Base-by-base conservation (phyloP, 1,140 invertebrate species). In the Macrobrachium rosenbergii region DNA sequence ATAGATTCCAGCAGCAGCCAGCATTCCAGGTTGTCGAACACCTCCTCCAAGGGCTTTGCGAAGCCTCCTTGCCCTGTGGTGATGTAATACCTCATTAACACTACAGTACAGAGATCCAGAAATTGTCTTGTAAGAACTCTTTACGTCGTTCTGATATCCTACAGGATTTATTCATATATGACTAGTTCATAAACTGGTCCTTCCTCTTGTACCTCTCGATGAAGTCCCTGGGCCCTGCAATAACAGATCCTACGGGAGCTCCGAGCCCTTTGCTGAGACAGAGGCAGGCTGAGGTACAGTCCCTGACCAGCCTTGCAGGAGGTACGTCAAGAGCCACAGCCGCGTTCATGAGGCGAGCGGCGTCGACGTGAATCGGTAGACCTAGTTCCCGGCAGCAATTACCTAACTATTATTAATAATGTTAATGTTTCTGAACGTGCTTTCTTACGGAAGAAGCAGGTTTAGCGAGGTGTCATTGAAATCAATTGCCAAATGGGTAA, bases 11-110 rank as follows among this genome's bases (percentile, higher is more conserved):
- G 97, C 96, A 0, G 97, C 97, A 3, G 98, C 98, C 11, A 99
- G 91, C 45, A 98, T 93, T 11, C 98, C 98, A 28, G 93, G 94
- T 93, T 99, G 98, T 83, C 98, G 93, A 97, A 98, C 97, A 0
- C 95, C 97, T 28, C 98, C 98, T 16, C 98, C 98, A 16, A 99
- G 91, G 72, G 95, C 96, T 92, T 99, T 99, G 16, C 97, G 93
- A 8, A 94, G 90, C 86, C 96, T 94, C 16, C 94, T 93, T 1
- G 96, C 96, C 89, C 96, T 96, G 90, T 16, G 59, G 37, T 17
- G 0, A 23, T 16, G 10, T 8, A 6, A 37, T 37, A 37, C 1
- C 28, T 37, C 28, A 37, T 37, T 3, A 37, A 37, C 28, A 8
- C 8, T 19, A 5, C 14, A 19, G n/a, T n/a, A 17, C 3, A 23